Evolutionary conservation across 2,797 vertebrate genomes (phyloP), one percentile per base, ranked within the genome.

Genomic region (Cygnus olor): DNA sequence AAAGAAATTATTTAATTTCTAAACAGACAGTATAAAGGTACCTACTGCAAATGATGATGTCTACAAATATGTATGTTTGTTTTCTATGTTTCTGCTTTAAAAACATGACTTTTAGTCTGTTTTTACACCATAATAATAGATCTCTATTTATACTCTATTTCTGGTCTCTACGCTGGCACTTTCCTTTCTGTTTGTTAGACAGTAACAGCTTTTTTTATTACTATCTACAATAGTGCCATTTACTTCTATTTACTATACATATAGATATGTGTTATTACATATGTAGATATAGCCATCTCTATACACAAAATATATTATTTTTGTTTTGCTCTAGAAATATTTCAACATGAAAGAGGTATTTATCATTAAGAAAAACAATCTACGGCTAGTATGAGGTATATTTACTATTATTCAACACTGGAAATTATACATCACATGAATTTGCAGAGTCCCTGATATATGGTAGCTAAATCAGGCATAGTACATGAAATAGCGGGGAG

Each of bases 181-280:
- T 79, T 54, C 13, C 15, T 70, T 17, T 87, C 28, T 19, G 8
- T 2, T 71, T 87, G 84, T 54, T 64, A 51, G 38, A 30, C 14
- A 71, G 10, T n/a, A 28, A 27, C 14, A 22, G 4, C 74, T 2
- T 57, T 89, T 49, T 40, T 70, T 13, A 17, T 63, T 71, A 12
- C 53, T 0, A 19, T 15, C 11, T 40, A 36, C 1, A 2, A 14
- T 3, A 60, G 20, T 24, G 49, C 2, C 27, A 24, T 3, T 7
- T 42, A 3, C 7, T 54, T 20, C 24, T 54, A 7, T 53, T 15
- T 15, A 10, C 6, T 61, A 11, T 11, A 7, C 9, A 2, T 70
- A n/a, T 28, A 54, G 28, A 25, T 4, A 10, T 12, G 11, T 7
- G 25, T 17, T 13, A 61, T 10, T 11, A 27, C 6, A 3, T 16